Percentiles rank a stretch among this genome's conserved stretches.
These are phyloP conservation scores for Poeciliopsis paucimaculata DNA, from an alignment of 2,797 vertebrate genomes.

Conservation along the genomic window DNA sequence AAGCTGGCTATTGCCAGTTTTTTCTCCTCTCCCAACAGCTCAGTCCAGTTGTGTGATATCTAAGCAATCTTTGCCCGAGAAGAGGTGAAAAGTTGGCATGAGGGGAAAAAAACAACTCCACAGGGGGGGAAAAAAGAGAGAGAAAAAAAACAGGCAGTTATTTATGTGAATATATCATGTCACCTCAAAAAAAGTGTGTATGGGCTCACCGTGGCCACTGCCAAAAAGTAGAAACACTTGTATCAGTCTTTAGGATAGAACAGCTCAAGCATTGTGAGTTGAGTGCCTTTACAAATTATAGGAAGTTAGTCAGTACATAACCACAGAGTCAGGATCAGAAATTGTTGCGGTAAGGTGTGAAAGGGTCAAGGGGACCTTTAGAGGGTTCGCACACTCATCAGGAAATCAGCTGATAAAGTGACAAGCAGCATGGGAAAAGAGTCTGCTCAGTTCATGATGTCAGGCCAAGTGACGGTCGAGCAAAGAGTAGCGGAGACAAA, in stretches of 20 bases:
- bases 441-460: slow-evolving; percentile 68
- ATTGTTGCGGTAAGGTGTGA: slow-evolving; percentile 49
- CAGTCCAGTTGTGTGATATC: slow-evolving; percentile 54
- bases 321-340: slow-evolving; percentile 75
- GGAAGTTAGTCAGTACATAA: slow-evolving; percentile 71
- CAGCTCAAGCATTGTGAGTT: slow-evolving; percentile 73
- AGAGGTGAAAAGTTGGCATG: slow-evolving; percentile 59
- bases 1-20: slow-evolving; percentile 53
- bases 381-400: slow-evolving; percentile 57
- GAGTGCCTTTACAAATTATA: slow-evolving; percentile 68
- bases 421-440: slow-evolving; percentile 70
- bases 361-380: slow-evolving; percentile 44
- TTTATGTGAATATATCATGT: slow-evolving; percentile 47
- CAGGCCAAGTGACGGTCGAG: slow-evolving; percentile 62
- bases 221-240: slow-evolving; percentile 65
- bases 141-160: slow-evolving; percentile 64
- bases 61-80: slow-evolving; percentile 57
- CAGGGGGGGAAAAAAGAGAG: slow-evolving; percentile 46
- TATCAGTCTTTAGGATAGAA: slow-evolving; percentile 70
- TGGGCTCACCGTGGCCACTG: slow-evolving; percentile 53
- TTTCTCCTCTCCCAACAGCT: slow-evolving; percentile 60
- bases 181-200: slow-evolving; percentile 70
- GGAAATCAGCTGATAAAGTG: slow-evolving; percentile 52
- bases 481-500: slow-evolving; percentile 57
- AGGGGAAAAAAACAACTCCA: slow-evolving; percentile 67